These are phyloP conservation scores for Crocuta crocuta DNA, from an alignment of 2,113 vertebrate genomes.

Conservation along the genomic window DNA sequence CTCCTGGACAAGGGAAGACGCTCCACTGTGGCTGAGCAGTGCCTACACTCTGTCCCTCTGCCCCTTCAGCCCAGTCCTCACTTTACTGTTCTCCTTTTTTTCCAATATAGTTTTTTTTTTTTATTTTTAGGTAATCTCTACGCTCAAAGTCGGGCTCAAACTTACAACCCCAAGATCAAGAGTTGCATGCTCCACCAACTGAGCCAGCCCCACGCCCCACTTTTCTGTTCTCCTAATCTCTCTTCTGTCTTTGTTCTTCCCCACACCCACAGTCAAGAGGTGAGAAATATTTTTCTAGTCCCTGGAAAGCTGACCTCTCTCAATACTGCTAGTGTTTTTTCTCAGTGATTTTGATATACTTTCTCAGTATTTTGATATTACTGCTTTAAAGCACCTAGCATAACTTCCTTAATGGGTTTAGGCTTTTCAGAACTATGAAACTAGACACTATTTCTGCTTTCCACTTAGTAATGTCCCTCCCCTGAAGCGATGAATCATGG, in stretches of 20 bases:
- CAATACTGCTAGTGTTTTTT: not conserved
- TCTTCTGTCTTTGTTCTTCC: not conserved
- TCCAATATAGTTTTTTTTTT: not conserved
- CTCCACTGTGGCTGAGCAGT: not conserved
- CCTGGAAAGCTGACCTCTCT: not conserved
- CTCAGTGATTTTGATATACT: too few species aligned
- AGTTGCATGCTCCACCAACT: not conserved
- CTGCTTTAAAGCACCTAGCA: not conserved
- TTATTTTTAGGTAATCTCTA: not conserved
- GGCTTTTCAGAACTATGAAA: conserved; percentile 52
- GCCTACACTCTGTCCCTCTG: not conserved
- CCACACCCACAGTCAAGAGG: not conserved
- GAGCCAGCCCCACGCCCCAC: not conserved
- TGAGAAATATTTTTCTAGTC: conserved; percentile 20
- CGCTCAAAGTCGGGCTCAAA: not conserved
- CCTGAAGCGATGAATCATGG: not conserved
- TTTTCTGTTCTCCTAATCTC: not conserved
- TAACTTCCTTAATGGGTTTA: not conserved
- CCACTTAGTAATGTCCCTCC: not conserved
- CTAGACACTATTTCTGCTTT: not conserved
- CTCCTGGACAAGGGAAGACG: not conserved
- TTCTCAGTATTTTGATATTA: conserved; percentile 12
- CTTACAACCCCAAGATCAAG: not conserved
- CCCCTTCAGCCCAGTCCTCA: not conserved
- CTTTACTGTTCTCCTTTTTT: not conserved